A percentile compares a stretch with the other conserved stretches of the same genome.
Evolutionary conservation across 2,888 invertebrate genomes (phyloP).

Genomic region (Cetonia aurata): DNA sequence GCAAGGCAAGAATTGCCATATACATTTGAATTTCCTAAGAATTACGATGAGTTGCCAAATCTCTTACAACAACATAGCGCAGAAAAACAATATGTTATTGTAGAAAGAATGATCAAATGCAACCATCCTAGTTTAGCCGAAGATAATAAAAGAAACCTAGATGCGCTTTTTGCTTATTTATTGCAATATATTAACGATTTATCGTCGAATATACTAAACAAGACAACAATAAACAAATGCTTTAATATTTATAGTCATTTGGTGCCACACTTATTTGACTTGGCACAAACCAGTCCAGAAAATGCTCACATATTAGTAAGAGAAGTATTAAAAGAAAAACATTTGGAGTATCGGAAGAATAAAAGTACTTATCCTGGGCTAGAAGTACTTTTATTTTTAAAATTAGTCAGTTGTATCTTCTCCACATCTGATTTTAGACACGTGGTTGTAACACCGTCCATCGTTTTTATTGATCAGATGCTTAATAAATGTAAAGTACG

Average conservation of each 20-base stretch:
- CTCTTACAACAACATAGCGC: conserved; percentile 73
- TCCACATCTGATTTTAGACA: conserved; percentile 93
- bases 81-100: conserved; percentile 76
- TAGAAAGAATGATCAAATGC: conserved; percentile 88
- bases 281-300: conserved; percentile 79
- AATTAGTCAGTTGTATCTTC: conserved; percentile 84
- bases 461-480: conserved; percentile 87
- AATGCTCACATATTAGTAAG: conserved; percentile 76
- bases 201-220: conserved; percentile 64
- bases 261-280: conserved; percentile 72
- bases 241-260: conserved; percentile 70
- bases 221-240: conserved; percentile 64
- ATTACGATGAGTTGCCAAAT: conserved; percentile 74
- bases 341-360: conserved; percentile 73
- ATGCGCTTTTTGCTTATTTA: conserved; percentile 80
- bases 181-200: conserved; percentile 83
- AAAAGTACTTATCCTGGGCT: conserved; percentile 74
- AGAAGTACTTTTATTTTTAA: conserved; percentile 84
- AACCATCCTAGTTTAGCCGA: conserved; percentile 86
- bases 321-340: conserved; percentile 81
- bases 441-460: conserved; percentile 86
- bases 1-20: conserved; percentile 73
- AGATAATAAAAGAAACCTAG: conserved; percentile 83
- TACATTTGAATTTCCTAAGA: conserved; percentile 72
- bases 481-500: conserved; percentile 75